These are phyloP conservation scores for Drosophila pallidifrons DNA, from an alignment of 1,140 invertebrate species.

Conservation along the genomic window DNA sequence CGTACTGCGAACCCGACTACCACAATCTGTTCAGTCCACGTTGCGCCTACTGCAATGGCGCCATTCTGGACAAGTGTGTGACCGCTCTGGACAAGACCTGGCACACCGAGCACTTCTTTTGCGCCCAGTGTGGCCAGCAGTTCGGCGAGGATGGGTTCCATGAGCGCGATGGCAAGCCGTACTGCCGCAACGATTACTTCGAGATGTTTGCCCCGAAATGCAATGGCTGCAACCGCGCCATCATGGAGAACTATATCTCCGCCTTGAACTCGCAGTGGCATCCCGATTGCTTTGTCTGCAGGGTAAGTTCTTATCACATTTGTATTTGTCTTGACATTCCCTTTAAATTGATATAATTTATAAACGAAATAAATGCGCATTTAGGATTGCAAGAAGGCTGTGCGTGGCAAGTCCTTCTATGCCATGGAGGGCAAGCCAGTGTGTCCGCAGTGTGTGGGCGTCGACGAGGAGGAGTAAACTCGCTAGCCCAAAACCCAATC, in stretches of 20 bases:
- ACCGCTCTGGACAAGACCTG: constrained; percentile 99
- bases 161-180: constrained; percentile 96
- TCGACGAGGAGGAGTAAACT: constrained; percentile 91
- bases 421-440: constrained; percentile 96
- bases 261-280: constrained; percentile 99
- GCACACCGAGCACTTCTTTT: constrained; percentile 99
- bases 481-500: no score
- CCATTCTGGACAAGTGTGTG: constrained; percentile 99
- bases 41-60: constrained; percentile 99
- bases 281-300: constrained; percentile 99
- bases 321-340: not conserved
- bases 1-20: constrained; percentile 99
- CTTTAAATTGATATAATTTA: constrained; percentile 5
- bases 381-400: constrained; percentile 96
- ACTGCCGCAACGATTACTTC: constrained; percentile 98
- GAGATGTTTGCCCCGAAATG: constrained; percentile 99
- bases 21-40: constrained; percentile 99
- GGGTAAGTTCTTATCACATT: constrained; percentile 90
- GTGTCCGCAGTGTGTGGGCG: constrained; percentile 95
- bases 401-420: constrained; percentile 97
- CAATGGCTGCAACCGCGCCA: constrained; percentile 97
- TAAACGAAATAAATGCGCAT: constrained; percentile 28
- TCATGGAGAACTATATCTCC: constrained; percentile 99
- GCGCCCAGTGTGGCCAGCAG: constrained; percentile 98
- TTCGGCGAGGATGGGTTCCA: constrained; percentile 99